Evolutionary conservation across 2,888 invertebrate species (phyloP).

Genomic region (Diabrotica balteata): DNA sequence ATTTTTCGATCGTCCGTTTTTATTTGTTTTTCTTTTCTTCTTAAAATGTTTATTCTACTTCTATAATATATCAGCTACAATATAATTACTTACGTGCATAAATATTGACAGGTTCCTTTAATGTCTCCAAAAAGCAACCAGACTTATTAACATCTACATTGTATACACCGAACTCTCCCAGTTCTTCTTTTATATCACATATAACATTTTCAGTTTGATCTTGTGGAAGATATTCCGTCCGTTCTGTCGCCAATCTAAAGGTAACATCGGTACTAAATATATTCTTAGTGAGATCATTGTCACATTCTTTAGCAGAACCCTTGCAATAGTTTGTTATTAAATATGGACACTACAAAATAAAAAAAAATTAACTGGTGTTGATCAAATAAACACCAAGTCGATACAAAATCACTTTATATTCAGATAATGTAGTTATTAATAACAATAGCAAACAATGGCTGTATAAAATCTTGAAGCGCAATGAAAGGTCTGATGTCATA

Average conservation of each 20-base stretch:
- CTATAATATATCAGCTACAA: not conserved
- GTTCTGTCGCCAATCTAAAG: slow-evolving; percentile 38
- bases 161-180: slow-evolving; percentile 49
- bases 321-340: slow-evolving; percentile 22
- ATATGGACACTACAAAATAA: slow-evolving; percentile 31
- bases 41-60: too few relatives aligned
- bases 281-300: slow-evolving; percentile 28
- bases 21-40: too few relatives aligned
- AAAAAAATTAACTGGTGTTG: not conserved
- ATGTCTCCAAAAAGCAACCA: slow-evolving; percentile 38
- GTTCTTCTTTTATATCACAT: slow-evolving; percentile 42
- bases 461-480: too few relatives aligned
- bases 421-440: too few relatives aligned
- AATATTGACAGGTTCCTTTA: slow-evolving; percentile 47
- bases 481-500: too few relatives aligned
- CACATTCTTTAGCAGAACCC: slow-evolving; percentile 7
- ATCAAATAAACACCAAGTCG: too few relatives aligned
- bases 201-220: slow-evolving; percentile 36
- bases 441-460: too few relatives aligned
- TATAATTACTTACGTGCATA: slow-evolving; percentile 43
- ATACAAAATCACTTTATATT: too few relatives aligned
- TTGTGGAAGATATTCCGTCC: slow-evolving; percentile 40
- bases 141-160: slow-evolving; percentile 39
- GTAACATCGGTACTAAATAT: slow-evolving; percentile 36
- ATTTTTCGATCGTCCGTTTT: too few relatives aligned